Conservation (phyloP, 1,140 invertebrate genomes). For the Drosophila kohkoa region DNA sequence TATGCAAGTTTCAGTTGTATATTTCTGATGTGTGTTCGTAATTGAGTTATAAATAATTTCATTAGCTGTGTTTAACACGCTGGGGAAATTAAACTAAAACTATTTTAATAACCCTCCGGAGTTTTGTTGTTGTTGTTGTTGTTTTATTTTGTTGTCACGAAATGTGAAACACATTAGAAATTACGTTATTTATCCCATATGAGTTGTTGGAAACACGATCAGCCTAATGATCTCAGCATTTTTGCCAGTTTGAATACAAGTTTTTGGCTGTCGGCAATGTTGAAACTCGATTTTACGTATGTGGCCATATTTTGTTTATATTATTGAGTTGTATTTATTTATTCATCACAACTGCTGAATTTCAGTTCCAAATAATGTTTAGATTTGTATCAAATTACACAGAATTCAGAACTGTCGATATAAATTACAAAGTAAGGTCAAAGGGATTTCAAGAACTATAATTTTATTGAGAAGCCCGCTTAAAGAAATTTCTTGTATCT, state of each 20-base stretch:
- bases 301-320: background rate
- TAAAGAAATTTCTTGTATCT: no score
- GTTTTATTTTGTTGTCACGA: no score
- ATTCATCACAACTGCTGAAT: background rate
- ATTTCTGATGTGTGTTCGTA: background rate
- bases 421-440: no score
- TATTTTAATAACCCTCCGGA: background rate
- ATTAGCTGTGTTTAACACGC: background rate
- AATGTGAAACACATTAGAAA: background rate
- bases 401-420: background rate
- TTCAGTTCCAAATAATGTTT: background rate
- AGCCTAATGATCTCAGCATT: background rate
- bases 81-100: constrained; percentile 1
- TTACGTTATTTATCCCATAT: no score
- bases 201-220: background rate
- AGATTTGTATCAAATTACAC: background rate
- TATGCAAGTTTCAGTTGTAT: background rate
- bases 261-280: background rate
- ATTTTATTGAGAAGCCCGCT: background rate
- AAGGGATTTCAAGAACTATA: background rate
- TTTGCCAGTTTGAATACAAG: background rate
- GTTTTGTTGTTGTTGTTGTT: background rate
- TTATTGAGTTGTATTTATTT: background rate
- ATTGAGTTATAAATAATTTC: constrained; percentile 4
- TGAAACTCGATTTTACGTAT: background rate